Conservation (phyloP, 2,797 vertebrate genomes). For the Mionectes olivaceus region DNA sequence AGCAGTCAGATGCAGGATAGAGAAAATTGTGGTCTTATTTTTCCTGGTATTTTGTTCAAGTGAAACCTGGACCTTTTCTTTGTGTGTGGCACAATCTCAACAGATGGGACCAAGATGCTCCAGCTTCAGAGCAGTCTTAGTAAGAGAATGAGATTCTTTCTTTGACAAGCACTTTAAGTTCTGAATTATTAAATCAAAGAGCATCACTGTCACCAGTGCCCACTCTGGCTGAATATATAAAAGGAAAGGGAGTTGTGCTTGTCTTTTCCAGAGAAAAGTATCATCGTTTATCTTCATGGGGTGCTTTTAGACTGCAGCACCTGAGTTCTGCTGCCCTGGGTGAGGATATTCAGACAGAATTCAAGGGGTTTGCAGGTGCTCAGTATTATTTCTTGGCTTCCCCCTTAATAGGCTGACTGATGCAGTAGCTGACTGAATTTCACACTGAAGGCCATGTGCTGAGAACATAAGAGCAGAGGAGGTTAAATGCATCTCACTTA, state of each 20-base stretch:
- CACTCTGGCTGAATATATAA: neutral
- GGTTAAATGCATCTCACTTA: neutral
- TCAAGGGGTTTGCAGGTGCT: neutral
- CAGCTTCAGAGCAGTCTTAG: neutral
- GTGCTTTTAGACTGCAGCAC: neutral
- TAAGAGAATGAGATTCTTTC: neutral
- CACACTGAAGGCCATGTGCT: neutral
- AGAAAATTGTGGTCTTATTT: neutral
- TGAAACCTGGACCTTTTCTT: neutral
- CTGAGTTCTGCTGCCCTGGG: neutral
- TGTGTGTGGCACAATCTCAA: neutral
- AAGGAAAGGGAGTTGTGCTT: neutral
- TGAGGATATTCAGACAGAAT: neutral
- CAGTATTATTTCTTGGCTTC: neutral
- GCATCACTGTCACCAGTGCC: neutral
- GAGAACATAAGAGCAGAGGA: neutral
- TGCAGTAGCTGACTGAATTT: neutral
- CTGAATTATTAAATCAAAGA: conserved; percentile 10
- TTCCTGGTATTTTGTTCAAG: neutral
- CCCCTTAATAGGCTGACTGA: neutral
- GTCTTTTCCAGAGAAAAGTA: neutral
- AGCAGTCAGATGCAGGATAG: neutral
- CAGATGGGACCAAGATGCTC: neutral
- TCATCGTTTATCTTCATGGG: neutral
- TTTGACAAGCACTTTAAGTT: neutral